Percentiles rank a stretch among this genome's conserved stretches.
phyloP scores from a whole-genome alignment of 2,888 invertebrate species.

The Amphipoea oculea region DNA sequence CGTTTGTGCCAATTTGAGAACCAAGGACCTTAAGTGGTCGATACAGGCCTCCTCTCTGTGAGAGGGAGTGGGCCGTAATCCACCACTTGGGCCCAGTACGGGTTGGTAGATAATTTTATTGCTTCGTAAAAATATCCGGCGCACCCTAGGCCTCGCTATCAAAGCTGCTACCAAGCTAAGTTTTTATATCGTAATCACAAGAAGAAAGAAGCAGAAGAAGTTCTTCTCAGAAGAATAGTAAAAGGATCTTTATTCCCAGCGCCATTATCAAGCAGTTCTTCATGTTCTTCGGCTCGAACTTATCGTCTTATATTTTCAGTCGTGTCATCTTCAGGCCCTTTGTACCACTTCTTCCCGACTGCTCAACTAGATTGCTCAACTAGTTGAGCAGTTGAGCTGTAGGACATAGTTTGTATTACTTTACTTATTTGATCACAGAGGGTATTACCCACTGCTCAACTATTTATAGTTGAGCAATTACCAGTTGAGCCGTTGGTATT shows the following conservation, averaged over 20 bases:
- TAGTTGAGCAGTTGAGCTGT: too few relatives aligned
- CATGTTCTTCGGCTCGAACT: not conserved
- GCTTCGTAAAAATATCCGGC: not conserved
- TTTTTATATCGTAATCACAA: not conserved
- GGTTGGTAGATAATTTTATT: not conserved
- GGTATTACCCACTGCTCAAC: too few relatives aligned
- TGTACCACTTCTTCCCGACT: not conserved
- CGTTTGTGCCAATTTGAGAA: not conserved
- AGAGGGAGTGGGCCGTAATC: not conserved
- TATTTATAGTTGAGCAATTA: too few relatives aligned
- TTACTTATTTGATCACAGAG: too few relatives aligned
- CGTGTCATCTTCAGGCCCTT: not conserved
- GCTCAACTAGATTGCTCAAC: too few relatives aligned
- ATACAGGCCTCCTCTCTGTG: not conserved
- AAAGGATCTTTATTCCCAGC: not conserved
- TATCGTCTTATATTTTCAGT: not conserved
- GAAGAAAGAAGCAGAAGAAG: too few relatives aligned
- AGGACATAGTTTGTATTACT: too few relatives aligned
- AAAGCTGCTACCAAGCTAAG: not conserved
- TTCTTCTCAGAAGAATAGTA: not conserved
- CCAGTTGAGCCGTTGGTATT: too few relatives aligned
- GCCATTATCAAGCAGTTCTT: not conserved
- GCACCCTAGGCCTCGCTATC: not conserved
- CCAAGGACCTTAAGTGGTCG: not conserved
- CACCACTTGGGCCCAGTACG: not conserved